These are phyloP conservation scores for Lycaena phlaeas DNA, from an alignment of 2,888 invertebrate genomes.

Conservation along the genomic window DNA sequence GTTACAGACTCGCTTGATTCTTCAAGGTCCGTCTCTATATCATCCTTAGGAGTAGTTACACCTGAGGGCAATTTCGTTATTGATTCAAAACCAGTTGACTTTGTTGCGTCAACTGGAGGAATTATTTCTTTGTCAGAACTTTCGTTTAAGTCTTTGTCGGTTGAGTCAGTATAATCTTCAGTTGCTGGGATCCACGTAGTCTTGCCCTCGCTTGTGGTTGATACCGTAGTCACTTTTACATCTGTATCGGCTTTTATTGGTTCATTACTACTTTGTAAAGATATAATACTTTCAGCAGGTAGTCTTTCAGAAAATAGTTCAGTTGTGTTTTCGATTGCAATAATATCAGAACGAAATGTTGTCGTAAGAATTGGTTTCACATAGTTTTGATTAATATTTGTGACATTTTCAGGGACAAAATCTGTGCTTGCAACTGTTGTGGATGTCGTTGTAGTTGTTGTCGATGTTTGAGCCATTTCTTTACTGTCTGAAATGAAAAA, in stretches of 20 bases:
- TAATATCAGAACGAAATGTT: conserved; percentile 22
- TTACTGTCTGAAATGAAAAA: conserved; percentile 46
- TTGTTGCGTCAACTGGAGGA: conserved; percentile 42
- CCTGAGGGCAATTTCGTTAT: conserved; percentile 60
- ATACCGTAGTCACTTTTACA: not conserved
- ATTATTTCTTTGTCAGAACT: conserved; percentile 32
- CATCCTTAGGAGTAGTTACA: conserved; percentile 58
- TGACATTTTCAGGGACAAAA: conserved; percentile 39
- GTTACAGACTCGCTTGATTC: conserved; percentile 34
- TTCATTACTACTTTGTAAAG: conserved; percentile 38
- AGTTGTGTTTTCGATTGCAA: conserved; percentile 26
- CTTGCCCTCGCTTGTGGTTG: not conserved
- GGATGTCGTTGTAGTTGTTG: conserved; percentile 29
- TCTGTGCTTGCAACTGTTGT: conserved; percentile 35
- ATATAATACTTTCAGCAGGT: conserved; percentile 49
- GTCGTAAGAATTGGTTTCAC: conserved; percentile 35
- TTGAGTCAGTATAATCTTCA: conserved; percentile 16
- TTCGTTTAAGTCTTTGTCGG: conserved; percentile 27
- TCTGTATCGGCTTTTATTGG: conserved; percentile 14
- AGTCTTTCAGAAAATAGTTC: conserved; percentile 41
- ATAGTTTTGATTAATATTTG: conserved; percentile 43
- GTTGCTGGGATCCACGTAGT: conserved; percentile 4
- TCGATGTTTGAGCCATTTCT: conserved; percentile 31
- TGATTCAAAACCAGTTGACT: conserved; percentile 61
- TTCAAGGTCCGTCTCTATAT: conserved; percentile 33